Evolutionary conservation across 2,113 vertebrate species (phyloP), one percentile per base, ranked within the genome.

Genomic region (Sturnus vulgaris): DNA sequence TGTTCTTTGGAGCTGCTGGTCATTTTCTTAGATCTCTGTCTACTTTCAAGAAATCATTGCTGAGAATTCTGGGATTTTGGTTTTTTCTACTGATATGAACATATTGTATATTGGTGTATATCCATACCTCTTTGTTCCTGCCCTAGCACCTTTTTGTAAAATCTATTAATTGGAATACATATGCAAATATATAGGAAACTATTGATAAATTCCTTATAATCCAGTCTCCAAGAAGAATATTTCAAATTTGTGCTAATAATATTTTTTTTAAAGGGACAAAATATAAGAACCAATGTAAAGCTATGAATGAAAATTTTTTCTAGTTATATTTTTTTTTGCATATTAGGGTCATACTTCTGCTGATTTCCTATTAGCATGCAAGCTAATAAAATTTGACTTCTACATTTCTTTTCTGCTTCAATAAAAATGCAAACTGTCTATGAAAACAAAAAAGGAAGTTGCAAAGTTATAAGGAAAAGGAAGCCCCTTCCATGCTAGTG

Each of bases 251-350:
- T 7, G 22, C 5, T 22, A 69, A 57, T 39, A 9, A 11, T 15
- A 33, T 42, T 50, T 50, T 50, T 15, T 44, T 57, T 12, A 1
- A 2, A 22, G 31, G 5, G 4, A 40, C 5, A 53, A 81, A 57
- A 33, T 49, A 21, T 52, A 3, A 60, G n/a, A 47, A 30, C 0
- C 2, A 35, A 30, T 23, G 3, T 35, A 53, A 53, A 12, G 0
- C 2, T 39, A 47, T 12, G 82, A 93, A 68, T 31, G 3, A 53
- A 70, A 16, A 4, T 2, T 7, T 37, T 39, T 55, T 18, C 33
- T 27, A n/a, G 11, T 17, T 75, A 7, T 68, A 31, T 68, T 76
- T 72, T 56, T 50, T 47, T n/a, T 22, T 56, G 21, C 7, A 68
- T 23, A 60, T 16, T 23, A 53, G 1, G 9, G 20, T 65, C n/a